Base-by-base conservation (phyloP, 2,888 invertebrate genomes). In the Ichneumoninae sp. region DNA sequence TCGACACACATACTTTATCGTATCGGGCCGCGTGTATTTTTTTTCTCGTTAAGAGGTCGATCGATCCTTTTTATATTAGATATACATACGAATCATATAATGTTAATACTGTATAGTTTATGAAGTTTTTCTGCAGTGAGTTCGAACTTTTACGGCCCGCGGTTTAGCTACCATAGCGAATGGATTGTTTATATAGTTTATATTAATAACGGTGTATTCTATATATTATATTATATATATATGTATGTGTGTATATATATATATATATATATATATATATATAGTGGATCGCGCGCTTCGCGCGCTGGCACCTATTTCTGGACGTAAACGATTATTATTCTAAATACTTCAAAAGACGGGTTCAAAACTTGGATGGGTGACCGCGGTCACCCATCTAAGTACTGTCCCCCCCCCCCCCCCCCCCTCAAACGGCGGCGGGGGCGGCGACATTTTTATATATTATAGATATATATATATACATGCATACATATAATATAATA, bases 61-160 rank as follows among this genome's bases (percentile, higher is more conserved):
- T 57, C 54, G 50, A 54, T 77, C 52, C 63, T 52, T 68, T 76
- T 76, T 79, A 69, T 54, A 60, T 71, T 47, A 68, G 68, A 54
- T 65, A 70, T 76, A 40, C 16, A 69, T 76, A 76, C 68, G 77
- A 77, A 78, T 78, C 40, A 77, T 85, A 89, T 88, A 88, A 91
- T 92, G 91, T 92, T 92, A 91, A 92, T 92, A 92, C 69, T 92
- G 92, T 92, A 92, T 92, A 92, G 92, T 92, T 92, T 92, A 92
- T 91, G 88, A 90, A 88, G 88, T 89, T 91, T 90, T 90, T 87
- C 88, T 75, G 22, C 47, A 40, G 44, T 66, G 65, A 47, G 26
- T 30, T 52, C 47, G 65, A 50, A 33, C 60, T 44, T 26, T 26
- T 22, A 47, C n/a, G 22, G 6, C 73, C 16, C 44, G 44, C 40